These are phyloP conservation scores for Elanoides forficatus DNA, from an alignment of 2,113 vertebrate genomes.

Conservation along the genomic window DNA sequence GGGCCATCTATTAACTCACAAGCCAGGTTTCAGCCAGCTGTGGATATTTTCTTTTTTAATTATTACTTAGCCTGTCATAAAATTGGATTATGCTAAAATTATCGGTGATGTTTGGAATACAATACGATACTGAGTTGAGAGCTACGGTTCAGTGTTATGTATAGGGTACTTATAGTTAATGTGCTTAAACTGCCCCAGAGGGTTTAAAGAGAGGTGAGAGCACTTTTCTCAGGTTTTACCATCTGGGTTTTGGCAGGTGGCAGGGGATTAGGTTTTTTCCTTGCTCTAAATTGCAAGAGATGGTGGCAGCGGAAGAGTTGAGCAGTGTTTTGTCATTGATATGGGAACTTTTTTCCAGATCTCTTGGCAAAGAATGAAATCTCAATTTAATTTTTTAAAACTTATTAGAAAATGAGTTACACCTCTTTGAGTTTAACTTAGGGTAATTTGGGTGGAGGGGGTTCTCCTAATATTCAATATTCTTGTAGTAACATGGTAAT, in stretches of 20 bases:
- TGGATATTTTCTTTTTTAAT: slow-evolving; percentile 38
- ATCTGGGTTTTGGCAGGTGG: slow-evolving; percentile 38
- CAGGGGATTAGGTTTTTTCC: background rate
- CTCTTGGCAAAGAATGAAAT: background rate
- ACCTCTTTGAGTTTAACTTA: background rate
- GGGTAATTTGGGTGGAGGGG: background rate
- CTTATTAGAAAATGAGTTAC: background rate
- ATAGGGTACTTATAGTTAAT: background rate
- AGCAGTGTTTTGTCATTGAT: background rate
- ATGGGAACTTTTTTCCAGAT: background rate
- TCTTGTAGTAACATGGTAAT: background rate
- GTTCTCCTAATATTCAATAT: background rate
- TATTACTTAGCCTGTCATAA: slow-evolving; percentile 38
- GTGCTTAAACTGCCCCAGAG: background rate
- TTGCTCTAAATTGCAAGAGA: background rate
- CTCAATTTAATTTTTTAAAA: background rate
- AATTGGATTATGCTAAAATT: slow-evolving; percentile 38
- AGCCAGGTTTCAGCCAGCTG: slow-evolving; percentile 42
- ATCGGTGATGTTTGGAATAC: background rate
- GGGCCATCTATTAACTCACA: slow-evolving; percentile 15
- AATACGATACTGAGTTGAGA: background rate
- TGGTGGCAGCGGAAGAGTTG: background rate
- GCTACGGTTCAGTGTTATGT: background rate
- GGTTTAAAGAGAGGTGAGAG: slow-evolving; percentile 13
- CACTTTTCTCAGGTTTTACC: slow-evolving; percentile 19